Percentiles rank a stretch among this genome's conserved stretches.
phyloP scores from a whole-genome alignment of 2,797 vertebrate genomes.

The Sylvia borin region DNA sequence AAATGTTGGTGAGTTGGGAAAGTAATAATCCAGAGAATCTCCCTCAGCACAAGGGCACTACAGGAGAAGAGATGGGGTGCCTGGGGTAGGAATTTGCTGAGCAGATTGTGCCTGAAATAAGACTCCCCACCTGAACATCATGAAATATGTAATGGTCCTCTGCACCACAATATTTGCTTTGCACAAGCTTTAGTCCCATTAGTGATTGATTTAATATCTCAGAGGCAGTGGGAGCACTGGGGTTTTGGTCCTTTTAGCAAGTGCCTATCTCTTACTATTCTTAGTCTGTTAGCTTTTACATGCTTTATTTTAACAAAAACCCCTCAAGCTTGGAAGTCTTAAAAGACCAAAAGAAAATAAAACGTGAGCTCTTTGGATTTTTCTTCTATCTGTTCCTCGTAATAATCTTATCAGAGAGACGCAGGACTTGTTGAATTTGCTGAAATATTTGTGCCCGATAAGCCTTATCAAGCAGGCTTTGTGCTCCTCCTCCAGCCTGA shows the following conservation, averaged over 20 bases:
- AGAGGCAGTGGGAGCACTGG: not conserved
- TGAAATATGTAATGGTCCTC: not conserved
- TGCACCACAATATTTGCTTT: not conserved
- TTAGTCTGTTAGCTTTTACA: not conserved
- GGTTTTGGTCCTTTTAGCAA: not conserved
- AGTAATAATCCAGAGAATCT: not conserved
- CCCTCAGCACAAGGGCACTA: too few species aligned
- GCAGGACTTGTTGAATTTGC: not conserved
- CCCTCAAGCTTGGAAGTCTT: not conserved
- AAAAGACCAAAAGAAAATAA: not conserved
- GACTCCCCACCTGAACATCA: accelerated
- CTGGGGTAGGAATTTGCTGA: not conserved
- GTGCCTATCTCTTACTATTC: not conserved
- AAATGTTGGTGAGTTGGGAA: not conserved
- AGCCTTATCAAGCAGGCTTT: not conserved
- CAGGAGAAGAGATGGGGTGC: not conserved
- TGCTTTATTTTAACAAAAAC: not conserved
- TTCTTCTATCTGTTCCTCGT: not conserved
- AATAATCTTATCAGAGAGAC: not conserved
- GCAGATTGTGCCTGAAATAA: not conserved
- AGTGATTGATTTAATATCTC: not conserved
- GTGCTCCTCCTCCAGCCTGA: not conserved
- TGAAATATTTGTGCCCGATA: not conserved
- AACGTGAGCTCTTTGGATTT: not conserved
- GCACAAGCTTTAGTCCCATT: not conserved